These are phyloP conservation scores for Axis porcinus DNA, from an alignment of 2,113 vertebrate genomes.

Conservation along the genomic window DNA sequence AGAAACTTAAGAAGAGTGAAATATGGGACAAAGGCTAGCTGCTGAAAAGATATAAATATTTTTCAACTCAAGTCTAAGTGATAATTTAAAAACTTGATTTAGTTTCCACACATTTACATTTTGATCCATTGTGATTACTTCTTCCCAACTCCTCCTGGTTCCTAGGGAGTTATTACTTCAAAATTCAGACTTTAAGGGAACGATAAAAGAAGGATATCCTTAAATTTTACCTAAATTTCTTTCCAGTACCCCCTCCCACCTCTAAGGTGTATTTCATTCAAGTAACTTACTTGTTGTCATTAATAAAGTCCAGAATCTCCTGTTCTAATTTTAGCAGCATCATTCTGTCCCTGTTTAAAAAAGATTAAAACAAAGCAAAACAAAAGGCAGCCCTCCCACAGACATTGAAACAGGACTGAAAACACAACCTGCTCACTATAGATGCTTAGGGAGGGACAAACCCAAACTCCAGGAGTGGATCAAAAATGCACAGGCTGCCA, in stretches of 20 bases:
- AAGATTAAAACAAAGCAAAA: constrained; percentile 55
- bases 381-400: constrained; percentile 41
- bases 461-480: background rate
- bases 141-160: background rate
- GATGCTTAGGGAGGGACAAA: background rate
- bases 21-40: background rate
- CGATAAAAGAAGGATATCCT: background rate
- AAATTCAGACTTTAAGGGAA: constrained; percentile 36
- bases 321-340: constrained; percentile 99
- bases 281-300: constrained; percentile 94
- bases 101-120: background rate
- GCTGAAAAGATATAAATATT: background rate
- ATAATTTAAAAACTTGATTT: constrained; percentile 35
- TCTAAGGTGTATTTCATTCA: constrained; percentile 41
- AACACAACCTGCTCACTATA: background rate
- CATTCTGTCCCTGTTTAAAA: constrained; percentile 93
- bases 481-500: background rate
- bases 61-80: constrained; percentile 1
- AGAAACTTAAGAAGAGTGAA: constrained; percentile 15
- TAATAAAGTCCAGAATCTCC: constrained; percentile 99
- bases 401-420: constrained; percentile 3
- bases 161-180: constrained; percentile 12
- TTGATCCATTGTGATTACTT: constrained; percentile 18
- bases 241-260: constrained; percentile 34
- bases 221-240: constrained; percentile 42